Conservation (phyloP, 2,113 vertebrate genomes). For the Syngnathus typhle region DNA sequence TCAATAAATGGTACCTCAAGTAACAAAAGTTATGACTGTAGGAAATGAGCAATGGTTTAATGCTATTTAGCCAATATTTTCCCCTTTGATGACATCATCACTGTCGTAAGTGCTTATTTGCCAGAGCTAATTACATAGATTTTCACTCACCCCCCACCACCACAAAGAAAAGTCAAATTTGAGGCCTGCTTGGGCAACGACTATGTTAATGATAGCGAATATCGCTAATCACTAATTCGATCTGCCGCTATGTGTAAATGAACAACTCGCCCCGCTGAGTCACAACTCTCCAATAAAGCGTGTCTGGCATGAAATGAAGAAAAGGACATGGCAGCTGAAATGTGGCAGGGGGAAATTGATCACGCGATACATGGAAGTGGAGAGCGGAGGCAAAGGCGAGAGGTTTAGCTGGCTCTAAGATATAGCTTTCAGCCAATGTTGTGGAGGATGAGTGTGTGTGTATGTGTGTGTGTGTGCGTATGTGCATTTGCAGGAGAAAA, state of each 20-base stretch:
- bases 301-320: conserved; percentile 27
- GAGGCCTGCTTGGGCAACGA: not conserved
- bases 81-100: not conserved
- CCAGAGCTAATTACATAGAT: not conserved
- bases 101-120: not conserved
- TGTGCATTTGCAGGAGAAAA: not conserved
- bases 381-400: conserved; percentile 28
- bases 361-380: conserved; percentile 14
- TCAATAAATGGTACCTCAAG: not conserved
- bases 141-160: not conserved
- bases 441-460: not conserved
- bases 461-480: not conserved
- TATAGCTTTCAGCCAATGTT: conserved; percentile 23
- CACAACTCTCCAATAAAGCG: conserved; percentile 19
- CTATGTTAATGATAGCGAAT: conserved; percentile 2
- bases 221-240: conserved; percentile 6
- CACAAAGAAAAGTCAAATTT: not conserved
- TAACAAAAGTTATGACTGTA: not conserved
- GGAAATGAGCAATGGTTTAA: not conserved
- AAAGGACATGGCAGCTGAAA: conserved; percentile 15
- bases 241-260: conserved; percentile 6
- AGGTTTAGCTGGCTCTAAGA: conserved; percentile 29
- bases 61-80: not conserved
- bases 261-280: conserved; percentile 13
- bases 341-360: conserved; percentile 13